phyloP scores from a whole-genome alignment of 1,140 invertebrate genomes.

The Drosophila paulistorum region DNA sequence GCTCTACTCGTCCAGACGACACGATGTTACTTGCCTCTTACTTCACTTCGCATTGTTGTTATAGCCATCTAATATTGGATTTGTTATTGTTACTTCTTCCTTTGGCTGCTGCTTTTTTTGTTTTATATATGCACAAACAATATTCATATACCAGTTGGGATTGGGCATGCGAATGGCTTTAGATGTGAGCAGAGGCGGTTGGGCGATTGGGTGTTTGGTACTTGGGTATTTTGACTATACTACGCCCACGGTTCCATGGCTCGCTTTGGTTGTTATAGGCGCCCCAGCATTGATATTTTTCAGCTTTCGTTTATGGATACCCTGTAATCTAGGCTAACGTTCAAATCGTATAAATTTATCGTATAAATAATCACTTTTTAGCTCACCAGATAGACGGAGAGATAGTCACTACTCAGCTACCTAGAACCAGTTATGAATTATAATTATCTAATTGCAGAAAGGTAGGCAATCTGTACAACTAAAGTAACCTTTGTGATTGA shows the following conservation, averaged over 20 bases:
- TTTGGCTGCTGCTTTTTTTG: conserved; percentile 29
- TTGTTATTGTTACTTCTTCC: conserved; percentile 72
- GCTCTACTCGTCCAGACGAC: conserved; percentile 3
- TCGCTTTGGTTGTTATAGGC: conserved; percentile 71
- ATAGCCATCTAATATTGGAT: conserved; percentile 75
- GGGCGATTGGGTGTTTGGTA: not conserved
- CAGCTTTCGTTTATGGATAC: conserved; percentile 40
- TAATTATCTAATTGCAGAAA: too few relatives aligned
- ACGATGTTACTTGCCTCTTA: conserved; percentile 5
- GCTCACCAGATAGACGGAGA: too few relatives aligned
- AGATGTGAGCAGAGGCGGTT: not conserved
- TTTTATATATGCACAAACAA: conserved; percentile 63
- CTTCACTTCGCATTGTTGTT: conserved; percentile 65
- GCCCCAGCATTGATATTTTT: conserved; percentile 32
- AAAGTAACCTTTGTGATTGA: too few relatives aligned
- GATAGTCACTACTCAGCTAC: too few relatives aligned
- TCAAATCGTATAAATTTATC: too few relatives aligned
- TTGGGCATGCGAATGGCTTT: conserved; percentile 14
- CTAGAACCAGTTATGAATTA: too few relatives aligned
- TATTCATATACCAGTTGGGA: conserved; percentile 63
- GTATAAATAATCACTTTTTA: too few relatives aligned
- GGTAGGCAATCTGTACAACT: too few relatives aligned
- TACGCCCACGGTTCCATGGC: conserved; percentile 41
- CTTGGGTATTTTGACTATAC: conserved; percentile 7
- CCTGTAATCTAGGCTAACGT: not conserved